phyloP scores from a whole-genome alignment of 2,797 vertebrate genomes.

The Sciurus carolinensis region DNA sequence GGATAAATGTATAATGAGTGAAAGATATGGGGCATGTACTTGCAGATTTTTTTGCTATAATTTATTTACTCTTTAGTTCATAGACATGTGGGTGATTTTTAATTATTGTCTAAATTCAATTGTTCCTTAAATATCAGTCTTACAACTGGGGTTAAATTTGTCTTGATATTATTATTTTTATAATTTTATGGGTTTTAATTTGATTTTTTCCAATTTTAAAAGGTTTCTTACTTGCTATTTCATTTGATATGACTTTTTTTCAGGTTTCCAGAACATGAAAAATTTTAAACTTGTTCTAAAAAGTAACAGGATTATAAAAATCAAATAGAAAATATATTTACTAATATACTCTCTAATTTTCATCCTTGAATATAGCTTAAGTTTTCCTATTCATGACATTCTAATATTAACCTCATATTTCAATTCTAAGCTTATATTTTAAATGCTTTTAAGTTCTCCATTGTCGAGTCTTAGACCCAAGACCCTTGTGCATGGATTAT shows the following conservation, averaged over 20 bases:
- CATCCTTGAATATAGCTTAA: no score
- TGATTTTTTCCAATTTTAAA: slow-evolving; percentile 34
- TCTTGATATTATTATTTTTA: slow-evolving; percentile 53
- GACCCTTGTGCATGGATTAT: not conserved
- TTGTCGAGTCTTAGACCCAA: slow-evolving; percentile 23
- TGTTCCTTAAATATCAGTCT: not conserved
- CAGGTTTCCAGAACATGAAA: not conserved
- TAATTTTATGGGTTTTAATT: slow-evolving; percentile 52
- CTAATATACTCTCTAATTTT: no score
- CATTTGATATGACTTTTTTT: not conserved
- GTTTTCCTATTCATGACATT: no score
- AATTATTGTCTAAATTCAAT: slow-evolving; percentile 51
- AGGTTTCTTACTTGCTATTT: not conserved
- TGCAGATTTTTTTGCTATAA: not conserved
- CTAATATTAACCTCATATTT: slow-evolving; percentile 16
- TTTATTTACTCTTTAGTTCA: slow-evolving; percentile 49
- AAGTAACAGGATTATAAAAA: not conserved
- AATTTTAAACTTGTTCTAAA: slow-evolving; percentile 46
- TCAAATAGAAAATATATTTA: no score
- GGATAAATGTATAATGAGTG: no score
- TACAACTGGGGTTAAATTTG: not conserved
- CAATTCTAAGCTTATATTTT: slow-evolving; percentile 9
- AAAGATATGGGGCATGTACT: not conserved
- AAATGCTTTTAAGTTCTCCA: slow-evolving; percentile 26
- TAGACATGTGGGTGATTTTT: slow-evolving; percentile 30